phyloP scores from a whole-genome alignment of 1,140 invertebrate genomes.

The Drosophila punjabiensis region DNA sequence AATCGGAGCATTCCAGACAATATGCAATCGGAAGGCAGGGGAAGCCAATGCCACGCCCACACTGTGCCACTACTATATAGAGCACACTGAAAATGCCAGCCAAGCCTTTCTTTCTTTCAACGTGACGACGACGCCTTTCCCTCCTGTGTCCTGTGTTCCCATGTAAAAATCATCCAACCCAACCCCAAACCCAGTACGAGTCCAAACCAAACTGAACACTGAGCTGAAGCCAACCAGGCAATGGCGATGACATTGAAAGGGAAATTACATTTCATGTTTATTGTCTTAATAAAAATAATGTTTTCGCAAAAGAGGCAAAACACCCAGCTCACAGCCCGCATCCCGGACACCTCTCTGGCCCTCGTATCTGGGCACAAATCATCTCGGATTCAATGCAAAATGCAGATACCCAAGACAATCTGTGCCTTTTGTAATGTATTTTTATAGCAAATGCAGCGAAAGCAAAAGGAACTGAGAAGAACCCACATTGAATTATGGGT shows the following conservation, averaged over 20 bases:
- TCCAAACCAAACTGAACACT: constrained; percentile 23
- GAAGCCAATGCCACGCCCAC: constrained; percentile 46
- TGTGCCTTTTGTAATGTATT: constrained; percentile 43
- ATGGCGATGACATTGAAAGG: constrained; percentile 74
- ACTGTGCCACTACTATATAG: constrained; percentile 12
- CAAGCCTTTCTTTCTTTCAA: constrained; percentile 51
- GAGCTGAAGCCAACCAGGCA: constrained; percentile 38
- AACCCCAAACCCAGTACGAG: not conserved
- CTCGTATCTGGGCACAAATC: constrained; percentile 28
- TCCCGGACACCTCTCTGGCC: not conserved
- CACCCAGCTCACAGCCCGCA: constrained; percentile 15
- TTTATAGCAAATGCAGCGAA: constrained; percentile 44
- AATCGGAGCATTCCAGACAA: constrained; percentile 49
- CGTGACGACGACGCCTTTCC: constrained; percentile 42
- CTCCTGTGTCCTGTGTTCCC: constrained; percentile 16
- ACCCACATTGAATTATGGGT: constrained; percentile 33
- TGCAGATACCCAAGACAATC: constrained; percentile 50
- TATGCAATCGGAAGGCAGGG: constrained; percentile 45
- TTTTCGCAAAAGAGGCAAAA: constrained; percentile 50
- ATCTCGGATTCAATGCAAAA: constrained; percentile 51
- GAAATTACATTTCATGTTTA: constrained; percentile 84
- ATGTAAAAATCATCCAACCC: constrained; percentile 8
- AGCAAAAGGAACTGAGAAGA: constrained; percentile 10
- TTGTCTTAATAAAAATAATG: constrained; percentile 82
- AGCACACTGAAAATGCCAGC: constrained; percentile 42